A percentile compares a stretch with the other conserved stretches of the same genome.
phyloP scores from a whole-genome alignment of 2,113 vertebrate species.

The Aptenodytes patagonicus region DNA sequence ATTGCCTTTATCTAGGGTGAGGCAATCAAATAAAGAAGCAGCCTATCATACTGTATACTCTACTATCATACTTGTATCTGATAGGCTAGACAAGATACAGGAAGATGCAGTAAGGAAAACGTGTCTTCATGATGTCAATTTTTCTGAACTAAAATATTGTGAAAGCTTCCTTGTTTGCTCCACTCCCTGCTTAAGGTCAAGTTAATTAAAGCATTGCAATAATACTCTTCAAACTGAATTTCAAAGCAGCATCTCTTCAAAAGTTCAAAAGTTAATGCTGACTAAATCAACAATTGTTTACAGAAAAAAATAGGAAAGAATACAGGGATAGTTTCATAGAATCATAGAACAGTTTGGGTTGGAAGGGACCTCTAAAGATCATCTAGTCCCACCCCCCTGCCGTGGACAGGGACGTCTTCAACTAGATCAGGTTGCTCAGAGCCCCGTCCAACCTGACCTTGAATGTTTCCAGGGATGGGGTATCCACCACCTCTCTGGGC shows the following conservation, averaged over 20 bases:
- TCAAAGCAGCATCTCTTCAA: not conserved
- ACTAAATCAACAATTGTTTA: not conserved
- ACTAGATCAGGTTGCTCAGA: too few species aligned
- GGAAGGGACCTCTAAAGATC: too few species aligned
- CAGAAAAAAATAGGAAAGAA: not conserved
- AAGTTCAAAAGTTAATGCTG: not conserved
- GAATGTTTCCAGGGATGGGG: too few species aligned
- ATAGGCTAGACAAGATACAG: not conserved
- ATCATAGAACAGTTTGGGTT: too few species aligned
- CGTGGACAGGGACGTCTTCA: too few species aligned
- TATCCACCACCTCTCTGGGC: too few species aligned
- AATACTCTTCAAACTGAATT: not conserved
- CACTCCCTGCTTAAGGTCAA: not conserved
- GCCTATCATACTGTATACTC: not conserved
- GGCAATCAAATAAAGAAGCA: not conserved
- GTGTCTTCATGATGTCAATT: not conserved
- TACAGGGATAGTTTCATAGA: not conserved
- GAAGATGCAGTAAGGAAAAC: not conserved
- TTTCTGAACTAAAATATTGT: not conserved
- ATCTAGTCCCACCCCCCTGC: too few species aligned
- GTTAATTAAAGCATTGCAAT: not conserved
- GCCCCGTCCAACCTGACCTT: too few species aligned
- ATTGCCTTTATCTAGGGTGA: not conserved
- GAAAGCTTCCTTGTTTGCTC: not conserved
- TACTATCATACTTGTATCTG: not conserved